phyloP scores from a whole-genome alignment of 1,140 invertebrate species.

The Oncopeltus fasciatus region DNA sequence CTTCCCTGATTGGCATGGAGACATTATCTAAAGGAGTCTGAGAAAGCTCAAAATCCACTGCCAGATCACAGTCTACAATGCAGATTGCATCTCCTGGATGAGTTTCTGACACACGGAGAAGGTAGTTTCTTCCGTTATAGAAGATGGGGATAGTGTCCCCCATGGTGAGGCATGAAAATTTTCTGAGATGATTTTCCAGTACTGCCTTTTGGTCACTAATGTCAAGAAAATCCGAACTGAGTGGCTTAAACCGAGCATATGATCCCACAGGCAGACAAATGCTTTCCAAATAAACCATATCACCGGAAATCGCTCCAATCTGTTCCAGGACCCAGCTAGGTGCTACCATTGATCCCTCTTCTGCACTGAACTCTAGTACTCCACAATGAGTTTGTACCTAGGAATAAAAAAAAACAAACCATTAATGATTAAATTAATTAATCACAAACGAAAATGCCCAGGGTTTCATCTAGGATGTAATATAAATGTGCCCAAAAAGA shows the following conservation, averaged over 20 bases:
- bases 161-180: background rate
- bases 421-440: no score
- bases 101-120: background rate
- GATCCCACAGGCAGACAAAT: background rate
- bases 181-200: background rate
- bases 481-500: no score
- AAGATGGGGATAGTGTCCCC: background rate
- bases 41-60: background rate
- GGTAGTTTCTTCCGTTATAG: background rate
- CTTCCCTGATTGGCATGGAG: no score
- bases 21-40: no score
- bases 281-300: background rate
- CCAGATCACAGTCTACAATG: background rate
- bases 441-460: no score
- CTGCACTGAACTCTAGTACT: conserved; percentile 8
- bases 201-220: background rate
- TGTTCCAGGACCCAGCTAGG: conserved; percentile 7
- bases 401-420: no score
- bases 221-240: background rate
- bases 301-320: background rate
- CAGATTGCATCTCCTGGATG: background rate
- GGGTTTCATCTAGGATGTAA: no score
- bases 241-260: background rate
- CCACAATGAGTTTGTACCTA: conserved; percentile 9
- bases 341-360: background rate